Evolutionary conservation across 2,797 vertebrate species (phyloP), one percentile per base, ranked within the genome.

Genomic region (Coilia nasus): DNA sequence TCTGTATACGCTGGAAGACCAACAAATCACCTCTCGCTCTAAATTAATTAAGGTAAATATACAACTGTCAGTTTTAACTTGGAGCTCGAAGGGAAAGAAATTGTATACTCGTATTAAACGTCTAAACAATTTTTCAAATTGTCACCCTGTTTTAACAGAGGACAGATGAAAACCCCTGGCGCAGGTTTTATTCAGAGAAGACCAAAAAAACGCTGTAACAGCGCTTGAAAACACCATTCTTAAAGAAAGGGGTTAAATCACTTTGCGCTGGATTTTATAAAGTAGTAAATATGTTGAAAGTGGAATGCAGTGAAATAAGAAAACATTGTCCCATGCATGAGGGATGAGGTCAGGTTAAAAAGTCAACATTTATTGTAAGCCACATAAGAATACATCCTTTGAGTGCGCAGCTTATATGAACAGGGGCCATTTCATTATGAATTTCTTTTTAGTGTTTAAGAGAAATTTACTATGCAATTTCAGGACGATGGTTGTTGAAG

Each of bases 31-130:
- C 83, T 84, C 78, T 87, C 85, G 86, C 86, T 87, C 90, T 85
- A 85, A 80, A 82, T 84, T 90, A 90, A 91, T 90, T 89, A 91
- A 89, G 81, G 87, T 86, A 91, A 92, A 93, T 90, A 92, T 88
- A 92, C 91, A 91, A 85, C 87, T 89, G 89, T 90, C 91, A 91
- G 86, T 87, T 89, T 86, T 85, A 84, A 88, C 82, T 90, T 88
- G 56, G 81, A 81, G 85, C 82, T 21, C 50, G 28, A 83, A 31
- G 41, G 85, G 84, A 89, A 90, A 84, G 82, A 86, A 87, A 91
- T 82, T 81, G 82, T 81, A 83, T 86, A 90, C 85, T 64, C 75
- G 83, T 87, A 87, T 90, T 90, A 84, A 85, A 87, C 81, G 25
- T 71, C 82, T 87, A 88, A 90, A 85, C 85, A 80, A 89, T 91